Base-by-base conservation (phyloP, 1,140 invertebrate genomes). In the Paralvinella palmiformis region DNA sequence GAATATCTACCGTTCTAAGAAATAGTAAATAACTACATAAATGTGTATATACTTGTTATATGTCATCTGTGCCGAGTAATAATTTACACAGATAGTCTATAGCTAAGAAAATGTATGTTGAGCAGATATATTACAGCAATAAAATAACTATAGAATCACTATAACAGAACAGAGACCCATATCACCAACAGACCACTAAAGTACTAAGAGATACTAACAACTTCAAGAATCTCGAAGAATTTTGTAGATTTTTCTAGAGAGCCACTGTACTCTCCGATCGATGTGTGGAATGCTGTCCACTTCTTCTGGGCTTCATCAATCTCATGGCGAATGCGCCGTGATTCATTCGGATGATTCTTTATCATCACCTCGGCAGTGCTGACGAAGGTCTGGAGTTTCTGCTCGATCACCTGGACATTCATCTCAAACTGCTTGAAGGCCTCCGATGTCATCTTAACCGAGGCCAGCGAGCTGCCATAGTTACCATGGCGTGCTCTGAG, bases 371-470 rank as follows among this genome's bases (percentile, higher is more conserved):
- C 85, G 0, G 87, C 87, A 15, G 84, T 86, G 68, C 84, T 85
- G 10, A 89, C 83, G 72, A 92, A 91, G 35, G 84, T 85, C 63
- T 86, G 78, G 56, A 93, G 88, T 71, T 87, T 86, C 69, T 85
- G 83, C 73, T 91, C 88, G 58, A 92, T 81, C 69, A 88, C 79
- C 88, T 84, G 68, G 65, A 91, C 86, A 53, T 89, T 91, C 79
- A 86, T 86, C 79, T 91, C 88, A 76, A 92, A 91, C 68, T 90
- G 86, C 53, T 83, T 82, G 75, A 91, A 92, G 45, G 88, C 86
- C 59, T 85, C 80, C 10, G 88, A 87, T 59, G 87, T 87, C 50
- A 86, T 84, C 75, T 85, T 86, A 1, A 88, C 88, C 36, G 86
- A 83, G 10, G 84, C 80, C 62, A 89, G 76, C 70, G 87, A 89